Evolutionary conservation across 2,797 vertebrate genomes (phyloP), one percentile per base, ranked within the genome.

Genomic region (Cygnus olor): DNA sequence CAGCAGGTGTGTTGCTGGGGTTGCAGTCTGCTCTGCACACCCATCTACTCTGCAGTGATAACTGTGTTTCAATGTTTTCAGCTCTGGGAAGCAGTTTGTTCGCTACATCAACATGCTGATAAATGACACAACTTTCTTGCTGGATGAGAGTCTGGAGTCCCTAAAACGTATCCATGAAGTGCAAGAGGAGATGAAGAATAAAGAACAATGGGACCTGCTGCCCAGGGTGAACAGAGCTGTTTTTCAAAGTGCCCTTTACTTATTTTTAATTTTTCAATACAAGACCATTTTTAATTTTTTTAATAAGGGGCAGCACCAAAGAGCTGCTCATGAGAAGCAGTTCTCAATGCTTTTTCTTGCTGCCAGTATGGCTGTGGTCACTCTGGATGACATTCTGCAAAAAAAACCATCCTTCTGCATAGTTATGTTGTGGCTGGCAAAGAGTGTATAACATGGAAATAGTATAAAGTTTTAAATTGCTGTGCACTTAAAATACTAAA

Each of bases 51-150:
- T 90, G 45, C 96, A 21, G 15, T 78, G 74, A 24, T 40, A 70
- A 64, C 38, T 89, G 83, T 70, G 45, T 36, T 95, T 92, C 89
- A 3, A 34, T 95, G 74, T 95, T 96, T 94, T 20, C 95, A 99
- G 99, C 97, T 99, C 99, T 71, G 99, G 99, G 93, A 99, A 99
- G 98, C 99, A 99, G 98, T 99, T 99, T 97, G 99, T 99, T 84
- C 99, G 99, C 97, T 99, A 99, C 94, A 99, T 99, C 98, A 99
- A 99, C 97, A 99, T 99, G 99, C 98, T 99, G 97, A 99, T 99
- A 94, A 99, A 99, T 45, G 99, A 99, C 97, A 99, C 99, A 27
- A 99, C 99, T 65, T 99, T 99, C 97, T 96, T 99, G 97, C 98
- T 99, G 91, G 99, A 99, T 34, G 99, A 99, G 97, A 99, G 99